Evolutionary conservation across 2,797 vertebrate species (phyloP).

Genomic region (Poecilia wingei): DNA sequence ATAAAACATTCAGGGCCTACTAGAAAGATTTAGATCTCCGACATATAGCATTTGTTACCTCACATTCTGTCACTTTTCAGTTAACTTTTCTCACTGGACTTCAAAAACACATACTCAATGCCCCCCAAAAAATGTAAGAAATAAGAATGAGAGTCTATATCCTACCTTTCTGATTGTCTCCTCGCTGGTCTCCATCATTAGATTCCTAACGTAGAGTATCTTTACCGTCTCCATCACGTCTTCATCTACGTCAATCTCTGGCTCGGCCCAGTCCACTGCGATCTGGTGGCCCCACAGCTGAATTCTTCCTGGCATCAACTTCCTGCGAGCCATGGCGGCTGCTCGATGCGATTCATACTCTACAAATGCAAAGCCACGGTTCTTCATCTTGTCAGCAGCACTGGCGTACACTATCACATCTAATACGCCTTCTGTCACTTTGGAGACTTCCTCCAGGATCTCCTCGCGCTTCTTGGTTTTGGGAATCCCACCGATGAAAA

Average conservation of each 20-base stretch:
- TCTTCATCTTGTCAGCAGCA: constrained; percentile 99
- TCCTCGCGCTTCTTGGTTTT: constrained; percentile 99
- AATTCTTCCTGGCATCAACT: constrained; percentile 97
- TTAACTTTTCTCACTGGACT: background rate
- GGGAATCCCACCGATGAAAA: constrained; percentile 98
- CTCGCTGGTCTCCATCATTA: constrained; percentile 99
- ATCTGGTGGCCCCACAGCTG: constrained; percentile 99
- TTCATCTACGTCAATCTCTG: constrained; percentile 98
- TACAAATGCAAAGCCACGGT: constrained; percentile 97
- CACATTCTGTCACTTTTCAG: background rate
- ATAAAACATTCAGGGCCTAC: background rate
- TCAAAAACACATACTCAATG: background rate
- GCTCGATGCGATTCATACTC: constrained; percentile 98
- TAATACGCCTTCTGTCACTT: constrained; percentile 96
- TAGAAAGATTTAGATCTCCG: background rate
- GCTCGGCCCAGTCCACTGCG: constrained; percentile 98
- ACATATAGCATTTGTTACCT: background rate
- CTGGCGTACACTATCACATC: constrained; percentile 98
- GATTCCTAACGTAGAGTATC: constrained; percentile 97
- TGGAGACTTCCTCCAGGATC: constrained; percentile 97
- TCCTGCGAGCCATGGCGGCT: constrained; percentile 97
- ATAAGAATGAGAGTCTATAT: background rate
- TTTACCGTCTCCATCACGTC: constrained; percentile 99
- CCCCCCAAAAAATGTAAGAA: background rate
- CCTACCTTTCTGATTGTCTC: constrained; percentile 86